Base-by-base conservation (phyloP, 37 sponge, comb jelly and placozoan species). In the Ephydatia muelleri region DNA sequence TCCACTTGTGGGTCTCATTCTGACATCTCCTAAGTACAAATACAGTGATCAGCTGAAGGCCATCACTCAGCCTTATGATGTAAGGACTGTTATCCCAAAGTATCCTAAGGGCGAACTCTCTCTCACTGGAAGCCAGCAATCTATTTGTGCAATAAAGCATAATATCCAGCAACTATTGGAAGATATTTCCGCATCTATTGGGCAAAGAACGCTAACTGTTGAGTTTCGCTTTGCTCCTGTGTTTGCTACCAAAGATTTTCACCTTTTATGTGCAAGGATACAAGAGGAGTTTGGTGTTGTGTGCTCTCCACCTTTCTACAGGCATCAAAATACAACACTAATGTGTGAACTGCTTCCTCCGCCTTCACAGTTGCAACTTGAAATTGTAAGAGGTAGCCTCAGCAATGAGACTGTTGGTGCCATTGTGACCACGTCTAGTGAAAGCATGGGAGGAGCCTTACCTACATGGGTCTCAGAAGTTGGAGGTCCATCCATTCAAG, bases 401-500 rank as follows among this genome's bases (percentile, higher is more conserved):
- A 32, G 76, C 16, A 35, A 38, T 73, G 91, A 94, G 48, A 25
- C 29, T 14, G 80, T 73, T 25, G 94, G 90, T 82, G 91, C 83
- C 21, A 87, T 95, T 48, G 93, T 95, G 21, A 95, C 92, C 78
- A 87, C 88, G 65, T 93, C 93, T 14, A 95, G 92, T 87, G 90
- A 87, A 66, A 75, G 89, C 31, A 49, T 92, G 64, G 68, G 93
- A 28, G 87, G 88, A 69, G 96, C 93, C 14, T 48, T 95, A 36
- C 91, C 96, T n/a, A 83, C 83, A 65, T 81, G 80, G 48, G 89
- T 95, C 8, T 48, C 49, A 23, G 78, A 95, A 29, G 83, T 81
- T 26, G 96, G 90, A 48, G 96, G 96, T 0, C 33, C 67, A 5
- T 26, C 70, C 11, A 92, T 95, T 77, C 96, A 95, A 78, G 28